Percentiles rank a stretch among this genome's conserved stretches.
These are phyloP conservation scores for Ceraclea dissimilis DNA, from an alignment of 2,888 invertebrate genomes.

Conservation along the genomic window DNA sequence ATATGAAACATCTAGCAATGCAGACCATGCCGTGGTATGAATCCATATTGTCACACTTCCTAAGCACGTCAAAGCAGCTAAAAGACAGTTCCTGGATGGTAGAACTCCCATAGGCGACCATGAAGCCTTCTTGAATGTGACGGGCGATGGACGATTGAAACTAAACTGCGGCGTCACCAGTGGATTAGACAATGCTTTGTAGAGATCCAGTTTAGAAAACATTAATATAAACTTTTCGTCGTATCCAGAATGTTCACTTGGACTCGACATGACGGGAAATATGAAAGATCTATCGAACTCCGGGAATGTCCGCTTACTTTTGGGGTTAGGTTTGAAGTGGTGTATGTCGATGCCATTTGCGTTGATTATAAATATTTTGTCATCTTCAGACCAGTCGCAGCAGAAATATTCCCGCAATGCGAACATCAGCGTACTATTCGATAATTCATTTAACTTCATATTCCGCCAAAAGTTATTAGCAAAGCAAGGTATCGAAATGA, in stretches of 20 bases:
- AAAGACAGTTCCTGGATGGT: slow-evolving; percentile 5
- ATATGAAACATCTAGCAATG: slow-evolving; percentile 12
- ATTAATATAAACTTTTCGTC: neutral
- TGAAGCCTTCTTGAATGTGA: slow-evolving; percentile 5
- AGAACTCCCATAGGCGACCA: slow-evolving; percentile 12
- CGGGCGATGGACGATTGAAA: neutral
- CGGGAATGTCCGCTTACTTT: slow-evolving; percentile 5
- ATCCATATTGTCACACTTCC: slow-evolving; percentile 16
- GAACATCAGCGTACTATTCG: neutral
- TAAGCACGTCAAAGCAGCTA: slow-evolving; percentile 11
- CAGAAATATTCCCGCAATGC: slow-evolving; percentile 10
- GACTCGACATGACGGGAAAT: slow-evolving; percentile 8
- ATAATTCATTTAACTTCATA: slow-evolving; percentile 14
- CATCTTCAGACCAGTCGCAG: slow-evolving; percentile 18
- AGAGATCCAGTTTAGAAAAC: slow-evolving; percentile 10
- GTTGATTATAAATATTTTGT: slow-evolving; percentile 11
- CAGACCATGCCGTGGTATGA: slow-evolving; percentile 7
- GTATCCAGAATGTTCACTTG: slow-evolving; percentile 13
- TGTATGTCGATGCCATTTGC: slow-evolving; percentile 12
- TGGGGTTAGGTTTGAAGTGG: slow-evolving; percentile 17
- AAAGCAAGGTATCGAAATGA: too few species aligned
- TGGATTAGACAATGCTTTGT: slow-evolving; percentile 5
- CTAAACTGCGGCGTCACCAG: slow-evolving; percentile 9
- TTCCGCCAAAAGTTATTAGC: too few species aligned
- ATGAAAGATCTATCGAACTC: slow-evolving; percentile 13